Evolutionary conservation across 2,797 vertebrate genomes (phyloP).

Genomic region (Gymnothorax reevesii): DNA sequence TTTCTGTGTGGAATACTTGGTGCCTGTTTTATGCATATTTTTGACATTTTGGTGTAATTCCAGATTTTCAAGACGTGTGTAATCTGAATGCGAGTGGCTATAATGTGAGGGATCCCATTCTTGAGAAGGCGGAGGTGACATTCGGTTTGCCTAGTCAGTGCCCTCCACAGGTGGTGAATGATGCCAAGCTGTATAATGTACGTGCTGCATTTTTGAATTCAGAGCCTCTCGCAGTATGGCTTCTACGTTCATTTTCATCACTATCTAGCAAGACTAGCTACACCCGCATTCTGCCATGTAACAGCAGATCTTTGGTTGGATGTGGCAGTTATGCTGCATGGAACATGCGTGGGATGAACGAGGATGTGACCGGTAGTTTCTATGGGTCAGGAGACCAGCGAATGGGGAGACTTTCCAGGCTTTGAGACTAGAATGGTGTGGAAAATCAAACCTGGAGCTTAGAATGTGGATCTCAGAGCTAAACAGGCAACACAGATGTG

Average conservation of each 20-base stretch:
- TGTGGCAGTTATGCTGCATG: not conserved
- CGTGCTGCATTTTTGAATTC: not conserved
- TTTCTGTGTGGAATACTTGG: not conserved
- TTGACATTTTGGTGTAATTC: not conserved
- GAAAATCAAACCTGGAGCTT: not conserved
- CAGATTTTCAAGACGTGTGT: not conserved
- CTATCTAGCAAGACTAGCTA: not conserved
- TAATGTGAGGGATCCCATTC: not conserved
- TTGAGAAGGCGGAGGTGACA: not conserved
- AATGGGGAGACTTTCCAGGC: not conserved
- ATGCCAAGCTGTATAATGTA: not conserved
- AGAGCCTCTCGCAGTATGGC: not conserved
- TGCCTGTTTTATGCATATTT: not conserved
- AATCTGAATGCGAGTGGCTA: not conserved
- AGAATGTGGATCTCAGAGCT: not conserved
- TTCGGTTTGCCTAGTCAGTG: not conserved
- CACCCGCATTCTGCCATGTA: not conserved
- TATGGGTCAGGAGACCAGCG: not conserved
- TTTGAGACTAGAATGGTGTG: not conserved
- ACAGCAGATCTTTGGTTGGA: not conserved
- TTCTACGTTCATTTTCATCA: not conserved
- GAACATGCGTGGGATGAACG: not conserved
- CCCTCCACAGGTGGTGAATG: not conserved
- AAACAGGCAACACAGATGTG: not conserved
- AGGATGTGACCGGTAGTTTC: not conserved